Evolutionary conservation across 2,113 vertebrate species (phyloP).

Genomic region (Columba livia): DNA sequence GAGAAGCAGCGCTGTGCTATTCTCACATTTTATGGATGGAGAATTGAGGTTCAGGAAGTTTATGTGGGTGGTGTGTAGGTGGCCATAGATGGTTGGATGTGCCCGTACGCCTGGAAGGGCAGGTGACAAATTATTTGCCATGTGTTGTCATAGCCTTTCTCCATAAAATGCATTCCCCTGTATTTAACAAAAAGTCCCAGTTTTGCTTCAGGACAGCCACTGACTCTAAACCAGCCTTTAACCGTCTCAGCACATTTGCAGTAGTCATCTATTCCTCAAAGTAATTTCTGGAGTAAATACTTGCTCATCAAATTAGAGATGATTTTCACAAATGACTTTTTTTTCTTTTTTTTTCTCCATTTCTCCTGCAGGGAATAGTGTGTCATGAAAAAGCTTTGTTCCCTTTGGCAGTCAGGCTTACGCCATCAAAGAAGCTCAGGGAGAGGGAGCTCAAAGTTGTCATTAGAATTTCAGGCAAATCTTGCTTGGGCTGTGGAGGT

Average conservation of each 20-base stretch:
- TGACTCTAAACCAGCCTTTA: not conserved
- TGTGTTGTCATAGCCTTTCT: not conserved
- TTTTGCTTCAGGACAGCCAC: not conserved
- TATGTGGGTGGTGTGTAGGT: not conserved
- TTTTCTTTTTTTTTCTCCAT: not conserved
- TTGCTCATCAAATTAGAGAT: not conserved
- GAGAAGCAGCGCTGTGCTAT: rapidly evolving
- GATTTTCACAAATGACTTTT: not conserved
- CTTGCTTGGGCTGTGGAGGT: not conserved
- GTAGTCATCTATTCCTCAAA: not conserved
- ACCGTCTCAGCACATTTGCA: not conserved
- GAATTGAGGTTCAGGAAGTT: not conserved
- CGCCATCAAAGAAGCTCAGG: slow-evolving; percentile 43
- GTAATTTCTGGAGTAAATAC: not conserved
- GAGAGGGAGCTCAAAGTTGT: slow-evolving; percentile 44
- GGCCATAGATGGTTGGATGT: not conserved
- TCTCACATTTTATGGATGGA: not conserved
- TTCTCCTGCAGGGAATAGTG: not conserved
- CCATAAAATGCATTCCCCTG: not conserved
- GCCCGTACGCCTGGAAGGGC: not conserved
- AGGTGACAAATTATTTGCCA: not conserved
- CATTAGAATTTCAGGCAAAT: slow-evolving; percentile 40
- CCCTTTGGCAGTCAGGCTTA: slow-evolving; percentile 41
- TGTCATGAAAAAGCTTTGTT: slow-evolving; percentile 54
- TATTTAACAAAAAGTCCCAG: not conserved